Conservation (phyloP, 92 coral and sea anemone genomes). For the Desmophyllum pertusum region DNA sequence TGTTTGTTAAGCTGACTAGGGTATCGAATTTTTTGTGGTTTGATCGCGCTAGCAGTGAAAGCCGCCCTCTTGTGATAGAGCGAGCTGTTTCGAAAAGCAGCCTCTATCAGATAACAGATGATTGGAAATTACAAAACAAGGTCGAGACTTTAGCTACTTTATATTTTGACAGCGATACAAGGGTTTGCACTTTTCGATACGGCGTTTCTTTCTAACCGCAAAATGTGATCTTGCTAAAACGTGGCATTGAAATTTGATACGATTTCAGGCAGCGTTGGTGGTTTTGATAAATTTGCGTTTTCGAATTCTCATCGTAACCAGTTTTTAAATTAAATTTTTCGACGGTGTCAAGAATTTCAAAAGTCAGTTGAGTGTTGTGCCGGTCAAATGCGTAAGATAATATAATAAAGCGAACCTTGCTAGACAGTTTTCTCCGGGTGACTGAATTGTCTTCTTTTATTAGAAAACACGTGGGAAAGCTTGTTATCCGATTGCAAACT, state of each 20-base stretch:
- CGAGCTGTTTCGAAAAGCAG: slow-evolving; percentile 25
- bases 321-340: slow-evolving; percentile 6
- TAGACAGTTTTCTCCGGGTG: slow-evolving; percentile 16
- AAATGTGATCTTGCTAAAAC: slow-evolving; percentile 40
- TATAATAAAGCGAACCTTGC: background rate
- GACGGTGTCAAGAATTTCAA: slow-evolving; percentile 12
- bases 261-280: background rate
- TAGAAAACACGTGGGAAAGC: slow-evolving; percentile 37
- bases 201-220: slow-evolving; percentile 40
- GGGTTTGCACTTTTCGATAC: slow-evolving; percentile 5
- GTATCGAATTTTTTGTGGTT: slow-evolving; percentile 29
- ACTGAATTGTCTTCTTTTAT: slow-evolving; percentile 21
- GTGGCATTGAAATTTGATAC: slow-evolving; percentile 38
- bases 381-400: slow-evolving; percentile 15
- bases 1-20: slow-evolving; percentile 3
- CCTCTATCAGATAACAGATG: slow-evolving; percentile 33
- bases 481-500: slow-evolving; percentile 8
- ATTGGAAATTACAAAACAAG: slow-evolving; percentile 34
- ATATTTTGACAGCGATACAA: background rate
- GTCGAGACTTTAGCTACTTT: slow-evolving; percentile 11
- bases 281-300: background rate
- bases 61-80: background rate
- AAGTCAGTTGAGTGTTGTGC: slow-evolving; percentile 35
- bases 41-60: slow-evolving; percentile 1
- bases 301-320: background rate